phyloP scores from a whole-genome alignment of 2,113 vertebrate species.

The Apistogramma diplotaenia region DNA sequence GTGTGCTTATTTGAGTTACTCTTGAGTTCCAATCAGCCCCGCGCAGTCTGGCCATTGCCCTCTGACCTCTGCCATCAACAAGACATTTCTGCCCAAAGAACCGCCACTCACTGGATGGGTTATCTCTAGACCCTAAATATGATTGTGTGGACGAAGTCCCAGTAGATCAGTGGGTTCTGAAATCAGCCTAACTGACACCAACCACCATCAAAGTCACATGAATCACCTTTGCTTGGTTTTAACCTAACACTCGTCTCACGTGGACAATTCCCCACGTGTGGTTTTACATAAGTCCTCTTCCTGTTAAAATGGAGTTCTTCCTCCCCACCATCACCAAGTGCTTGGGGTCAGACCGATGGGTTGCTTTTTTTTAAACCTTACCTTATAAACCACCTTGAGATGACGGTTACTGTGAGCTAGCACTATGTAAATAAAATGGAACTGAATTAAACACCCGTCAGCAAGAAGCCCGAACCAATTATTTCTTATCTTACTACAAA shows the following conservation, averaged over 20 bases:
- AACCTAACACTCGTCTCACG: no score
- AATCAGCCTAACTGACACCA: no score
- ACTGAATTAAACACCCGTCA: not conserved
- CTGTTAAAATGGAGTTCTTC: not conserved
- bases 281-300: not conserved
- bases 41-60: not conserved
- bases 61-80: not conserved
- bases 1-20: not conserved
- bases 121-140: no score
- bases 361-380: not conserved
- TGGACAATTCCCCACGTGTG: no score
- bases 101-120: no score
- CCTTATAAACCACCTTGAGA: not conserved
- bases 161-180: not conserved
- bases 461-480: not conserved
- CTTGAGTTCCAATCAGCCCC: not conserved
- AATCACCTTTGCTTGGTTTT: no score
- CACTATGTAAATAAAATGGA: not conserved
- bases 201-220: no score
- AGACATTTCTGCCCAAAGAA: no score
- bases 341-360: not conserved
- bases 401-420: not conserved
- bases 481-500: not conserved
- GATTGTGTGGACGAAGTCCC: no score
- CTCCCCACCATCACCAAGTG: not conserved